A percentile compares a stretch with the other conserved stretches of the same genome.
phyloP scores from a whole-genome alignment of 2,888 invertebrate genomes.

The Nephrocerus scutellatus region DNA sequence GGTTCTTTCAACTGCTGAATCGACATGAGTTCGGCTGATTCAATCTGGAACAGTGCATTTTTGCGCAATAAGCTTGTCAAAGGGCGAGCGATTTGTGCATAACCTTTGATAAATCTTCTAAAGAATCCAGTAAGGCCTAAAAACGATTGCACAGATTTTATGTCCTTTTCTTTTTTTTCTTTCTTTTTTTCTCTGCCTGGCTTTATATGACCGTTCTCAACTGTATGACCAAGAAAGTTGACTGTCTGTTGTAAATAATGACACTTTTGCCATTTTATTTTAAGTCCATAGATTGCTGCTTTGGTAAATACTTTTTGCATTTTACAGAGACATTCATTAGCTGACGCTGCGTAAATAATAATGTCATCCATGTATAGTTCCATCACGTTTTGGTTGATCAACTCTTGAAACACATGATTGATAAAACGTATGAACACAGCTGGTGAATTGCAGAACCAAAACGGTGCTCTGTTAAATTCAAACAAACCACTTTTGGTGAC shows the following conservation, averaged over 20 bases:
- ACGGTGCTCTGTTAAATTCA: slow-evolving; percentile 41
- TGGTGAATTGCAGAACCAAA: slow-evolving; percentile 40
- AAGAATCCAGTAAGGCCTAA: slow-evolving; percentile 18
- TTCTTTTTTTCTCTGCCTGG: slow-evolving; percentile 15
- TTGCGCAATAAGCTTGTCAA: slow-evolving; percentile 8
- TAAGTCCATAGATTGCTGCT: slow-evolving; percentile 6
- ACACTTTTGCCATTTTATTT: slow-evolving; percentile 16
- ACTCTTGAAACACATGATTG: slow-evolving; percentile 12
- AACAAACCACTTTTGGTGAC: slow-evolving; percentile 40
- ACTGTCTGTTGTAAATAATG: slow-evolving; percentile 9
- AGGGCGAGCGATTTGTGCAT: slow-evolving; percentile 4
- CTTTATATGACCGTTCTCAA: slow-evolving; percentile 11
- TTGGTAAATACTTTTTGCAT: slow-evolving; percentile 3
- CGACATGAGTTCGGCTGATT: slow-evolving; percentile 6
- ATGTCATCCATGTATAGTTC: slow-evolving; percentile 19
- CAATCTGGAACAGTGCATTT: slow-evolving; percentile 11
- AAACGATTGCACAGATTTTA: slow-evolving; percentile 14
- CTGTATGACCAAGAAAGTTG: slow-evolving; percentile 12
- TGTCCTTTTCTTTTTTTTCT: slow-evolving; percentile 14
- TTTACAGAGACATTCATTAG: slow-evolving; percentile 16
- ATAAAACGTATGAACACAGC: slow-evolving; percentile 32
- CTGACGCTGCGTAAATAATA: slow-evolving; percentile 9
- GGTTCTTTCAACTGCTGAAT: slow-evolving; percentile 12
- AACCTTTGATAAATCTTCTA: slow-evolving; percentile 11
- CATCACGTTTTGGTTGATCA: slow-evolving; percentile 12